These are phyloP conservation scores for Phragmatobia fuliginosa DNA, from an alignment of 2,888 invertebrate species.

Conservation along the genomic window DNA sequence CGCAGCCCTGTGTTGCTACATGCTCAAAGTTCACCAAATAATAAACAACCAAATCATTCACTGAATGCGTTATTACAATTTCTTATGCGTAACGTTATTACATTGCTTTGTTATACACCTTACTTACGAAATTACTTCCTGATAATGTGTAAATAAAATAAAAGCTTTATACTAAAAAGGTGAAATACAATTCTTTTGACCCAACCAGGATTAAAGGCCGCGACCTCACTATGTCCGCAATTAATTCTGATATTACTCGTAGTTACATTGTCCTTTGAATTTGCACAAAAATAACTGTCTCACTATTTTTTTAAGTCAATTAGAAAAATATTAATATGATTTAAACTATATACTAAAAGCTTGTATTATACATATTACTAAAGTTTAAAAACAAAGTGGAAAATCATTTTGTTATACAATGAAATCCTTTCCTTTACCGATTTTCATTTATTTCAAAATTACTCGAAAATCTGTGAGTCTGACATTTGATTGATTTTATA, in stretches of 20 bases:
- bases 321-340: no score
- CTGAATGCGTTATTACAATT: conserved; percentile 5
- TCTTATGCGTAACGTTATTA: conserved; percentile 35
- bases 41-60: neutral
- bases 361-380: no score
- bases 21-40: neutral
- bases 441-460: no score
- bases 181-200: conserved; percentile 16
- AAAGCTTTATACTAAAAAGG: conserved; percentile 18
- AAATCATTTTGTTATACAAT: no score
- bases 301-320: no score
- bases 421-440: no score
- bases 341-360: no score
- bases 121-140: conserved; percentile 40
- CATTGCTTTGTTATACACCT: conserved; percentile 18
- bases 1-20: no score
- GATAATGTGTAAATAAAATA: conserved; percentile 44
- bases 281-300: neutral
- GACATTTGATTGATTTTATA: no score
- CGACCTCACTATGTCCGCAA: neutral
- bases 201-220: neutral
- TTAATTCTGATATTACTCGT: neutral
- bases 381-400: no score
- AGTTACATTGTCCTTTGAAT: neutral
- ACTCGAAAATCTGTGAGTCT: no score